Evolutionary conservation across 2,113 vertebrate species (phyloP).

Genomic region (Falco punctatus): DNA sequence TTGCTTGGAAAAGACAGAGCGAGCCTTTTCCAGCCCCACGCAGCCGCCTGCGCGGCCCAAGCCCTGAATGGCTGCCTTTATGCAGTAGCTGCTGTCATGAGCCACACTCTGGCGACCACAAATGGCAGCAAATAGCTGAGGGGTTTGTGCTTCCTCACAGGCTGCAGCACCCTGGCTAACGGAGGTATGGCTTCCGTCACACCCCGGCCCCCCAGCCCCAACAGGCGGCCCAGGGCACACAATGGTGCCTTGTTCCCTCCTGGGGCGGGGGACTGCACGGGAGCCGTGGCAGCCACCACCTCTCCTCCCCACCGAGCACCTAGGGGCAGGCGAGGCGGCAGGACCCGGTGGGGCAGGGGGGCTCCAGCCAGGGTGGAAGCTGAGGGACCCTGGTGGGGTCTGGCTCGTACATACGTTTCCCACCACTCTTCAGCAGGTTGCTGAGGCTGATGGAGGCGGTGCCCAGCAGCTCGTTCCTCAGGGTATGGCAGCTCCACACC

Average conservation of each 20-base stretch:
- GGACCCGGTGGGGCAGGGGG: background rate
- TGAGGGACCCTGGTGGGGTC: rapidly evolving
- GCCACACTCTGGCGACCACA: conserved; percentile 48
- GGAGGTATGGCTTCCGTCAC: background rate
- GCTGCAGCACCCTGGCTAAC: background rate
- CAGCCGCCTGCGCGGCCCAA: background rate
- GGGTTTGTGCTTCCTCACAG: background rate
- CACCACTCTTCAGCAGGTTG: conserved; percentile 85
- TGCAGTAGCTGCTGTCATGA: conserved; percentile 23
- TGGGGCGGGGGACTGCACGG: background rate
- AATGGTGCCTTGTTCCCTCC: conserved; percentile 27
- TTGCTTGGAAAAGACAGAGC: conserved; percentile 39
- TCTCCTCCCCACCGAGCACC: background rate
- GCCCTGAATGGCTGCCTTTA: conserved; percentile 71
- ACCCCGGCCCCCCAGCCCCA: background rate
- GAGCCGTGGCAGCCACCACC: background rate
- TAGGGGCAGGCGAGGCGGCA: rapidly evolving
- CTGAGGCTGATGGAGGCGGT: conserved; percentile 87
- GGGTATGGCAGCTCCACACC: conserved; percentile 94
- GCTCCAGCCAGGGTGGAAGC: background rate
- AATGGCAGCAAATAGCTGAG: conserved; percentile 12
- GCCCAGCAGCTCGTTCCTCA: conserved; percentile 92
- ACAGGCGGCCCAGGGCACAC: background rate
- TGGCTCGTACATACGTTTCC: conserved; percentile 78
- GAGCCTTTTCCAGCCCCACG: background rate